phyloP scores from a whole-genome alignment of 2,888 invertebrate species.

The Caenorhabditis angaria region DNA sequence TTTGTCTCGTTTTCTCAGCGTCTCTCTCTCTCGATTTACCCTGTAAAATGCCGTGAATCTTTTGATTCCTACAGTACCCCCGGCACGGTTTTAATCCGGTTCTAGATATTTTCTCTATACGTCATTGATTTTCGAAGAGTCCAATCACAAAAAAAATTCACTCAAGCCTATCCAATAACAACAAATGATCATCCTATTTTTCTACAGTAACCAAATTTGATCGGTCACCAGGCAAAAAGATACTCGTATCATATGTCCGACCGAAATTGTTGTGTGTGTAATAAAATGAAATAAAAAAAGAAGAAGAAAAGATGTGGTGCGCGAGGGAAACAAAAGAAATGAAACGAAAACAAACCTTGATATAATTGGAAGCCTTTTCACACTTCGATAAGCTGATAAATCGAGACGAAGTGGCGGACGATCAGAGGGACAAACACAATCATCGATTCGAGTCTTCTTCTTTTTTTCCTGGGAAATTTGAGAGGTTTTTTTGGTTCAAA shows the following conservation, averaged over 20 bases:
- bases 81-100: no score
- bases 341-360: slow-evolving; percentile 15
- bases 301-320: neutral
- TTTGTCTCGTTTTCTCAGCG: no score
- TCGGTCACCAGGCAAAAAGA: no score
- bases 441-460: slow-evolving; percentile 63
- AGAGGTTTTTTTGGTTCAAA: neutral
- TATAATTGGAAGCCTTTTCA: slow-evolving; percentile 30
- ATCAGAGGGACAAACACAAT: slow-evolving; percentile 69
- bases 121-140: neutral
- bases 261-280: neutral
- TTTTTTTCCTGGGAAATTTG: slow-evolving; percentile 53
- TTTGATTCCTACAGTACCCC: no score
- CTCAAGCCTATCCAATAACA: no score
- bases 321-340: slow-evolving; percentile 1
- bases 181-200: no score
- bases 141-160: no score
- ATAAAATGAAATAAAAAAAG: slow-evolving; percentile 9
- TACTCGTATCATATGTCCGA: slow-evolving; percentile 1
- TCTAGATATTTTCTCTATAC: no score
- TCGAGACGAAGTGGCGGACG: slow-evolving; percentile 60
- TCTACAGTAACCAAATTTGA: neutral
- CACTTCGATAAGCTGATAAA: slow-evolving; percentile 54
- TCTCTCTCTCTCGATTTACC: no score
- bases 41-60: no score